Conservation (phyloP, 2,797 vertebrate species). For the Sebastiscus tertius region DNA sequence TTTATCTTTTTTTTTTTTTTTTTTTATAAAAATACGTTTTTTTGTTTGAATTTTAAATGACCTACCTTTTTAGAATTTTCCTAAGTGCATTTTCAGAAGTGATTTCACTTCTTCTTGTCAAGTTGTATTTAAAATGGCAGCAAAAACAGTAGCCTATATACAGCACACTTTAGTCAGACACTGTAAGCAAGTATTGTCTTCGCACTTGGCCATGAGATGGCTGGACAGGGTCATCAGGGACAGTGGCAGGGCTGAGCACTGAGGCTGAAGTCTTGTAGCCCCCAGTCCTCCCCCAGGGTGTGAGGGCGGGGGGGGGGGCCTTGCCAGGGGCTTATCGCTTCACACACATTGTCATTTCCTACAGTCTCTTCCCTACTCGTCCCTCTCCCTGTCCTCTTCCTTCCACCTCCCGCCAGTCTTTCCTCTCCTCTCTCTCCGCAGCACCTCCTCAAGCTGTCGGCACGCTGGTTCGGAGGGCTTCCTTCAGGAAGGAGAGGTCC, state of each 20-base stretch:
- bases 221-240: conserved; percentile 56
- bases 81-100: neutral
- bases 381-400: conserved; percentile 41
- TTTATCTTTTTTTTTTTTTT: too few relatives aligned
- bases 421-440: conserved; percentile 33
- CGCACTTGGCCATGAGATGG: conserved; percentile 3
- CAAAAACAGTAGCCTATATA: neutral
- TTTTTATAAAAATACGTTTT: neutral
- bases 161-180: neutral
- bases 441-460: conserved; percentile 74
- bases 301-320: conserved; percentile 9
- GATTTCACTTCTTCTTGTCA: neutral
- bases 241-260: conserved; percentile 36
- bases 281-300: conserved; percentile 59
- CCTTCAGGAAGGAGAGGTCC: conserved; percentile 72
- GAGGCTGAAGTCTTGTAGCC: conserved; percentile 70
- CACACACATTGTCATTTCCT: conserved; percentile 75
- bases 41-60: neutral
- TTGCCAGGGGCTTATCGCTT: conserved; percentile 66
- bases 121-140: neutral
- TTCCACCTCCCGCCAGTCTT: conserved; percentile 25
- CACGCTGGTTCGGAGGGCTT: conserved; percentile 66
- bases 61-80: neutral
- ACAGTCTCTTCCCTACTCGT: conserved; percentile 39
- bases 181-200: conserved; percentile 6